These are phyloP conservation scores for Nothocercus nigrocapillus DNA, from an alignment of 2,113 vertebrate species.

Conservation along the genomic window DNA sequence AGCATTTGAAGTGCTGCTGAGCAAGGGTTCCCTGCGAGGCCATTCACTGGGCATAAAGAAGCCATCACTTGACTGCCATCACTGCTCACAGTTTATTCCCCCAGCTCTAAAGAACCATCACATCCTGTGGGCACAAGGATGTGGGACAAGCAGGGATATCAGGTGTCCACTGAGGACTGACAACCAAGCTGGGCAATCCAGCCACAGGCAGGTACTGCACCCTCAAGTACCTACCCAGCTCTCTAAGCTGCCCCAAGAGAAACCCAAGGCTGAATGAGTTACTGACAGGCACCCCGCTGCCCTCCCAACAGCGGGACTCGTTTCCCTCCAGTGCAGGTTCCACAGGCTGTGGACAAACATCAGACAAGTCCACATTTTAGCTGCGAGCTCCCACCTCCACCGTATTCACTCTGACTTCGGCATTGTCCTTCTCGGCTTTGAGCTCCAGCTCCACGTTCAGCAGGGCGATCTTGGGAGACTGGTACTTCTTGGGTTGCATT, in stretches of 20 bases:
- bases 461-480: constrained; percentile 88
- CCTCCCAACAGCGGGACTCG: no score
- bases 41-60: neutral
- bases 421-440: constrained; percentile 98
- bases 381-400: constrained; percentile 83
- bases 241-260: no score
- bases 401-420: constrained; percentile 89
- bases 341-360: no score
- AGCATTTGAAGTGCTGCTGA: neutral
- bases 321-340: no score
- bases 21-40: neutral
- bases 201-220: no score
- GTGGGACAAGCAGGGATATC: neutral
- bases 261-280: no score
- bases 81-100: neutral
- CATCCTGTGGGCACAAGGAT: rapidly evolving
- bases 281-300: no score
- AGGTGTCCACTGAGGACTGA: neutral
- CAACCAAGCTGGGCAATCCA: no score
- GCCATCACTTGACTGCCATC: neutral
- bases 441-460: constrained; percentile 96
- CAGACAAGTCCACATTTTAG: no score
- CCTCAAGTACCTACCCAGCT: neutral
- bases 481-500: constrained; percentile 97
- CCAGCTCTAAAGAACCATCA: neutral